phyloP scores from a whole-genome alignment of 2,797 vertebrate species.

The Chelidonichthys spinosus region DNA sequence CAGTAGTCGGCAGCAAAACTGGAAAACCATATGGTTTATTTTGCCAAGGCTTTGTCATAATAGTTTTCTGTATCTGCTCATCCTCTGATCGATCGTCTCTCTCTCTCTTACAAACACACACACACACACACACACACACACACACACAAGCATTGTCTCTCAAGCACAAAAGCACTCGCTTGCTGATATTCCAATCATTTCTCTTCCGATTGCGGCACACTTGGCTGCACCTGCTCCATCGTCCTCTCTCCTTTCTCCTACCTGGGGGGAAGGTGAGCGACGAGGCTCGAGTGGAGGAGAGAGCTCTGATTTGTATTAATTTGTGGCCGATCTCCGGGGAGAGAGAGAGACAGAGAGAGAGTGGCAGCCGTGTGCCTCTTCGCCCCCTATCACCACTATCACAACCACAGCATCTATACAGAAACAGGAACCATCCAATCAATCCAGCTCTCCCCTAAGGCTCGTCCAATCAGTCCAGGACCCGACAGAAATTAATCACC shows the following conservation, averaged over 20 bases:
- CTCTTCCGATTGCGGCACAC: slow-evolving; percentile 75
- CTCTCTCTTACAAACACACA: background rate
- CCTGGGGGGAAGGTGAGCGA: slow-evolving; percentile 81
- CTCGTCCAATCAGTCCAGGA: slow-evolving; percentile 77
- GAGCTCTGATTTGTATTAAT: slow-evolving; percentile 82
- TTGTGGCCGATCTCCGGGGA: slow-evolving; percentile 73
- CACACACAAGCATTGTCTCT: slow-evolving; percentile 47
- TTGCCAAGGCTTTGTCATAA: slow-evolving; percentile 42
- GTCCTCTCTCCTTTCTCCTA: slow-evolving; percentile 66
- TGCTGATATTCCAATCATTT: slow-evolving; percentile 80
- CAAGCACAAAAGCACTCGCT: slow-evolving; percentile 62
- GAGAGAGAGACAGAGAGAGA: slow-evolving; percentile 16
- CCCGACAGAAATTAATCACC: slow-evolving; percentile 79
- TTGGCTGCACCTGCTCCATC: slow-evolving; percentile 79
- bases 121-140: slow-evolving; percentile 8
- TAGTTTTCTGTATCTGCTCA: slow-evolving; percentile 47
- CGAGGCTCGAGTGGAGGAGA: slow-evolving; percentile 55
- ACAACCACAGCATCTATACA: slow-evolving; percentile 40
- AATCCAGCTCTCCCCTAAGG: slow-evolving; percentile 74
- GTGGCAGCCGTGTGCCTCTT: slow-evolving; percentile 1
- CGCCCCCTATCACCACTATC: slow-evolving; percentile 25
- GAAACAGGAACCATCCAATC: slow-evolving; percentile 78
- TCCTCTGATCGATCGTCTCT: slow-evolving; percentile 24
- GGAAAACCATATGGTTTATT: slow-evolving; percentile 38
- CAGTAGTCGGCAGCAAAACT: slow-evolving; percentile 32